phyloP scores from a whole-genome alignment of 2,113 vertebrate genomes.

The Aepyceros melampus region DNA sequence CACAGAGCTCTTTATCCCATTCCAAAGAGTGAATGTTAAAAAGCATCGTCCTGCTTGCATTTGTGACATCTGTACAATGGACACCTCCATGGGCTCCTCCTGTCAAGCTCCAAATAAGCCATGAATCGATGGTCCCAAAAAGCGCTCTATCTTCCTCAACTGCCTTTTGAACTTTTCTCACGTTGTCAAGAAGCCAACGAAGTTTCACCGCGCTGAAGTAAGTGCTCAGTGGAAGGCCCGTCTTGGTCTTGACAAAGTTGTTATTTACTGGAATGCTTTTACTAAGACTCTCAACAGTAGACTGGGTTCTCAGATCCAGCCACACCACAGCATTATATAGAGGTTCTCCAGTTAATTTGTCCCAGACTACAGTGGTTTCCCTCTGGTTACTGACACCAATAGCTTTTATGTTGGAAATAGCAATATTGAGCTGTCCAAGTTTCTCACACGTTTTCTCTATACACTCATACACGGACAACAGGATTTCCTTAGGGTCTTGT shows the following conservation, averaged over 20 bases:
- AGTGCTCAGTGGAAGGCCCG: constrained; percentile 95
- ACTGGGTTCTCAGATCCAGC: constrained; percentile 95
- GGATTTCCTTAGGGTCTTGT: constrained; percentile 92
- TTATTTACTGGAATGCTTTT: constrained; percentile 89
- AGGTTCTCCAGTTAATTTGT: constrained; percentile 92
- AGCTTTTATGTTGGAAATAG: constrained; percentile 91
- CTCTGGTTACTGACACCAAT: constrained; percentile 96
- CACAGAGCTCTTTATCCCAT: constrained; percentile 95
- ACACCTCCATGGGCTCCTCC: constrained; percentile 90
- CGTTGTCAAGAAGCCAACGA: constrained; percentile 95
- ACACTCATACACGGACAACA: constrained; percentile 92
- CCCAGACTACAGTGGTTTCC: constrained; percentile 96
- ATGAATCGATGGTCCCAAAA: constrained; percentile 97
- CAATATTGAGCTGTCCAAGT: constrained; percentile 84
- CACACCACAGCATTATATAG: constrained; percentile 95
- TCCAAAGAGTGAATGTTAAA: constrained; percentile 95
- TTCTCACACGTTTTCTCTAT: constrained; percentile 93
- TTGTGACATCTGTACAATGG: constrained; percentile 95
- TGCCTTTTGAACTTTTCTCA: constrained; percentile 84
- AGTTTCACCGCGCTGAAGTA: constrained; percentile 98
- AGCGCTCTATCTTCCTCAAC: constrained; percentile 85
- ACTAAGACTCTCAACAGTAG: constrained; percentile 91
- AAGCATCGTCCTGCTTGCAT: constrained; percentile 96
- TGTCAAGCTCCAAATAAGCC: constrained; percentile 97
- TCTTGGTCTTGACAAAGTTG: constrained; percentile 93